Percentiles rank a stretch among this genome's conserved stretches.
These are phyloP conservation scores for Eumeta japonica DNA, from an alignment of 1,140 invertebrate species.

Conservation along the genomic window DNA sequence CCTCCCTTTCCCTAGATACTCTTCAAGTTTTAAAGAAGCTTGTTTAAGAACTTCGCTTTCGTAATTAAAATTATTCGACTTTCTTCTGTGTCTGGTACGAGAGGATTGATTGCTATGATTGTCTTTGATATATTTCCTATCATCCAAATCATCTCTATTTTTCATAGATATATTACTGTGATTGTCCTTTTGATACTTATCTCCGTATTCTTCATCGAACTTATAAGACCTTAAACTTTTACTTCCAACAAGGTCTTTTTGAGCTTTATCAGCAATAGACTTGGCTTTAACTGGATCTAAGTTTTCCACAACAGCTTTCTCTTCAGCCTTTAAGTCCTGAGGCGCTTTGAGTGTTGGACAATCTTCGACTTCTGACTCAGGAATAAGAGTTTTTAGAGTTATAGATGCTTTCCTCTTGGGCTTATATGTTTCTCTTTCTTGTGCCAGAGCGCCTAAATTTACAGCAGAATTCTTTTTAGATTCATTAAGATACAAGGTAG, in stretches of 20 bases:
- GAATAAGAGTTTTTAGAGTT: slow-evolving; percentile 42
- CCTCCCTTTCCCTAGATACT: slow-evolving; percentile 42
- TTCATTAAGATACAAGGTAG: slow-evolving; percentile 46
- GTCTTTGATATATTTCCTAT: slow-evolving; percentile 44
- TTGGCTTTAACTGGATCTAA: slow-evolving; percentile 42
- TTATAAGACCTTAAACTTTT: slow-evolving; percentile 46
- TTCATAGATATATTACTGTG: slow-evolving; percentile 42
- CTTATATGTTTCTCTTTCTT: slow-evolving; percentile 37
- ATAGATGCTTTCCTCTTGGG: slow-evolving; percentile 45
- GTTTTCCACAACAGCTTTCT: slow-evolving; percentile 43
- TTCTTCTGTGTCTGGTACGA: slow-evolving; percentile 29
- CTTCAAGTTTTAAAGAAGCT: slow-evolving; percentile 48
- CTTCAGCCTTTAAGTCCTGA: slow-evolving; percentile 53
- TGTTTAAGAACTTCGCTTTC: slow-evolving; percentile 50
- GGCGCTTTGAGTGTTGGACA: slow-evolving; percentile 50
- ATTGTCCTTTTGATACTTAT: slow-evolving; percentile 45
- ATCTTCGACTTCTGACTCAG: slow-evolving; percentile 52
- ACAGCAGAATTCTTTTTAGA: slow-evolving; percentile 49
- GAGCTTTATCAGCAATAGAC: slow-evolving; percentile 35
- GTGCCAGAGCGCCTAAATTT: slow-evolving; percentile 34
- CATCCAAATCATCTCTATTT: slow-evolving; percentile 38
- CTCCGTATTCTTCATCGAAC: slow-evolving; percentile 42
- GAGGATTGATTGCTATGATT: slow-evolving; percentile 46
- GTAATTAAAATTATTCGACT: slow-evolving; percentile 48
- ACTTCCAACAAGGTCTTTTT: slow-evolving; percentile 35